phyloP scores from a whole-genome alignment of 2,797 vertebrate genomes.

The Syngnathus acus region DNA sequence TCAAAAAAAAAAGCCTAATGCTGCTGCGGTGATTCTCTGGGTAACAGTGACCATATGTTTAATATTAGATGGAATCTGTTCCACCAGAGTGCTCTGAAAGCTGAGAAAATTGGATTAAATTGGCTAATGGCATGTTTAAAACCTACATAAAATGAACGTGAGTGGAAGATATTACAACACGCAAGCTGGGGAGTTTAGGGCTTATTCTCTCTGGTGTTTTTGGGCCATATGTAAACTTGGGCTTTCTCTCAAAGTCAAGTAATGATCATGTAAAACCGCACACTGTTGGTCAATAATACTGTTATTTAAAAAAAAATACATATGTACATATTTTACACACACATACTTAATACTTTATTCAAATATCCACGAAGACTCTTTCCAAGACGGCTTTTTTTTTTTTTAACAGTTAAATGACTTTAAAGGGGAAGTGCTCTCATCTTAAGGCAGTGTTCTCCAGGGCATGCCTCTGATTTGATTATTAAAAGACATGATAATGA shows the following conservation, averaged over 20 bases:
- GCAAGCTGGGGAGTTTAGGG: conserved; percentile 49
- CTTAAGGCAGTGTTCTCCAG: conserved; percentile 38
- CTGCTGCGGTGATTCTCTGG: conserved; percentile 57
- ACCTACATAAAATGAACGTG: conserved; percentile 75
- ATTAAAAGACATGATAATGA: conserved; percentile 58
- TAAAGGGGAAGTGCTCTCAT: conserved; percentile 28
- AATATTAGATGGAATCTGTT: conserved; percentile 81
- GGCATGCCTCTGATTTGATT: conserved; percentile 54
- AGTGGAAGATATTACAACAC: conserved; percentile 75
- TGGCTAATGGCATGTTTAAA: conserved; percentile 82
- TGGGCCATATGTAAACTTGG: conserved; percentile 65
- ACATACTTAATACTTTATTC: conserved; percentile 7
- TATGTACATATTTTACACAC: background rate
- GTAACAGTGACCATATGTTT: conserved; percentile 76
- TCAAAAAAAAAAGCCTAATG: conserved; percentile 13
- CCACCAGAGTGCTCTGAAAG: conserved; percentile 74
- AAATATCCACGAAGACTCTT: conserved; percentile 15
- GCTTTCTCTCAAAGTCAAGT: conserved; percentile 67
- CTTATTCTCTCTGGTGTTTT: conserved; percentile 54
- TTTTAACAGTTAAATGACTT: conserved; percentile 24
- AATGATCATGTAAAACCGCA: conserved; percentile 62
- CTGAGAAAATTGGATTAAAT: conserved; percentile 80
- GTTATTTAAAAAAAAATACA: conserved; percentile 67
- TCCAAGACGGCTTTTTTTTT: conserved; percentile 21
- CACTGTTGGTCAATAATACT: conserved; percentile 60